Conservation (phyloP, 2,797 vertebrate species). For the Dallia pectoralis region DNA sequence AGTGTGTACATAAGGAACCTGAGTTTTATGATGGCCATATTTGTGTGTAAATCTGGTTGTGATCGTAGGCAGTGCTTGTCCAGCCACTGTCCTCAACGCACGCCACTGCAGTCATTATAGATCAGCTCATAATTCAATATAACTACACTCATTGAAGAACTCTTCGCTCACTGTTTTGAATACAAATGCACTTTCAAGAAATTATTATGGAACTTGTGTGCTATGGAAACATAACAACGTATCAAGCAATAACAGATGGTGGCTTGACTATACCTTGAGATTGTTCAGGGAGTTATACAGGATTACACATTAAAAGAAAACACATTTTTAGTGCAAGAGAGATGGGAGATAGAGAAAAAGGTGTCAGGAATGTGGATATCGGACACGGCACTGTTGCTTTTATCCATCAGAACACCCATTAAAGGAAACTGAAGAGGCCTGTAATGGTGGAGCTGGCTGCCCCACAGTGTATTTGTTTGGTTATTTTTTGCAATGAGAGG, state of each 20-base stretch:
- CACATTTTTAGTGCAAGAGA: not conserved
- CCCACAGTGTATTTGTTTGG: conserved; percentile 37
- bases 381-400: conserved; percentile 52
- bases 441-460: conserved; percentile 41
- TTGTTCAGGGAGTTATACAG: conserved; percentile 33
- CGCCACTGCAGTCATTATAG: no score
- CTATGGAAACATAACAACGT: not conserved
- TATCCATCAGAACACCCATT: conserved; percentile 48
- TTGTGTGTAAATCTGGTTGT: no score
- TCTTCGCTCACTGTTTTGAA: no score
- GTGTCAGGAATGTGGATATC: conserved; percentile 37
- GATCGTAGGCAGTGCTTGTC: no score
- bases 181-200: not conserved
- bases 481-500: conserved; percentile 34
- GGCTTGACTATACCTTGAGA: conserved; percentile 26
- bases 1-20: no score
- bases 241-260: not conserved
- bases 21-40: no score
- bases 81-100: no score
- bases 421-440: conserved; percentile 25
- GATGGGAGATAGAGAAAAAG: no score
- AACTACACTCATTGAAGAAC: not conserved
- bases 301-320: conserved; percentile 40
- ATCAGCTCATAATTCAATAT: no score
- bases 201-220: not conserved